These are phyloP conservation scores for Rhadina sibilatrix DNA, from an alignment of 2,113 vertebrate genomes.

Conservation along the genomic window DNA sequence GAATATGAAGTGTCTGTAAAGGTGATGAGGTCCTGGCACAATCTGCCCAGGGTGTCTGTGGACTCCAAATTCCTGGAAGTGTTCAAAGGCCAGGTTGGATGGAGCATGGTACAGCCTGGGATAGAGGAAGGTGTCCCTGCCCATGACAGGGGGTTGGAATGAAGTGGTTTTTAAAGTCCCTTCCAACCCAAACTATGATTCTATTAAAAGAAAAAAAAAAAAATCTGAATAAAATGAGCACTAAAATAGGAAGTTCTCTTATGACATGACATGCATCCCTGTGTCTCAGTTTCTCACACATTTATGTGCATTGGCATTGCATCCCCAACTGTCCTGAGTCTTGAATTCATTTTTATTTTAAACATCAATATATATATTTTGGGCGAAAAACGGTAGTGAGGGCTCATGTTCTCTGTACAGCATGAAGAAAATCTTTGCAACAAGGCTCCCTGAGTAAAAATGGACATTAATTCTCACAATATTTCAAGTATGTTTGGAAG, in stretches of 20 bases:
- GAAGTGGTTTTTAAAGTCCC: neutral
- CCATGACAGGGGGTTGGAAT: neutral
- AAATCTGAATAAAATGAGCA: neutral
- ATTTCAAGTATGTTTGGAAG: neutral
- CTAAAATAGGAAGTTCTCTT: neutral
- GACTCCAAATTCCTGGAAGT: neutral
- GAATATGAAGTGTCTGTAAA: neutral
- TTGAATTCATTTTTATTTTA: neutral
- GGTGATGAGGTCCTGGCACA: neutral
- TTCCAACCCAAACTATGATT: neutral
- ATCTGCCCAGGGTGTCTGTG: neutral
- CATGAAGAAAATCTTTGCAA: neutral
- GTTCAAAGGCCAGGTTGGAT: neutral
- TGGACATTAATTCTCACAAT: neutral
- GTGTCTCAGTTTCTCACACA: neutral
- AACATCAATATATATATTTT: rapidly evolving
- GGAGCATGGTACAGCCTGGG: too few relatives aligned
- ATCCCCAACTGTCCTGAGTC: neutral
- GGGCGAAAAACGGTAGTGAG: neutral
- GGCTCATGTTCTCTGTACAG: neutral
- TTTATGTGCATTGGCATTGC: too few relatives aligned
- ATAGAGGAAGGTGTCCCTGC: neutral
- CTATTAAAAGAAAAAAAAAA: neutral
- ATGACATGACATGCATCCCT: rapidly evolving
- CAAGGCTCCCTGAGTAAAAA: neutral